Conservation (phyloP, 2,113 vertebrate species). For the Murina feae region DNA sequence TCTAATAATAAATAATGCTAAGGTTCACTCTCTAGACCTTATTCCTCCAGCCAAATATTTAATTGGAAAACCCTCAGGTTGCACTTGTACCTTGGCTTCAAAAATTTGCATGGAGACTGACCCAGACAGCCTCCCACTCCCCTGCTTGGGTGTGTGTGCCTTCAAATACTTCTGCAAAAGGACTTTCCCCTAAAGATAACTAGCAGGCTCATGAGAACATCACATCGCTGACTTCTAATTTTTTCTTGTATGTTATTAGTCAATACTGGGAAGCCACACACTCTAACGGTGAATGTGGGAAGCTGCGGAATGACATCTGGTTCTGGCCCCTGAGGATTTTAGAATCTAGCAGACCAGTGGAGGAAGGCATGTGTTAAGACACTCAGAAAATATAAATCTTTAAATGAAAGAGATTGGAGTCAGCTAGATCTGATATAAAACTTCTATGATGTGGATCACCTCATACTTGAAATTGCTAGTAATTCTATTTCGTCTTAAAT, state of each 20-base stretch:
- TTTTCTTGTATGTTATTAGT: background rate
- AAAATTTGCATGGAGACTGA: background rate
- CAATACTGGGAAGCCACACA: background rate
- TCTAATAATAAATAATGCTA: constrained; percentile 51
- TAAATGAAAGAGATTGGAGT: background rate
- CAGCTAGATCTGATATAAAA: background rate
- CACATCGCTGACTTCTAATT: background rate
- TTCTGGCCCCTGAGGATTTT: background rate
- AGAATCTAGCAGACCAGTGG: background rate
- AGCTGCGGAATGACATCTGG: background rate
- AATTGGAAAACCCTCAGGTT: background rate
- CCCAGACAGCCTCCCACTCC: background rate
- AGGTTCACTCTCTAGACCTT: background rate
- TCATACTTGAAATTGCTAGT: background rate
- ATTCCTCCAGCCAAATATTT: background rate
- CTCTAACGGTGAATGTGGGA: background rate
- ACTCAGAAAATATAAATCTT: background rate
- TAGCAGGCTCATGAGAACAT: background rate
- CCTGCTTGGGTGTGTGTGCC: background rate
- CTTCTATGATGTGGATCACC: background rate
- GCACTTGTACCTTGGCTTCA: background rate
- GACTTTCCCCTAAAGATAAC: background rate
- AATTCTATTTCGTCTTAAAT: constrained; percentile 14
- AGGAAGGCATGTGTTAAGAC: background rate
- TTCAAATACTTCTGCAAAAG: background rate